These are phyloP conservation scores for Hippasteria phrygiana DNA, from an alignment of 53 echinoderm and acorn worm genomes.

Conservation along the genomic window DNA sequence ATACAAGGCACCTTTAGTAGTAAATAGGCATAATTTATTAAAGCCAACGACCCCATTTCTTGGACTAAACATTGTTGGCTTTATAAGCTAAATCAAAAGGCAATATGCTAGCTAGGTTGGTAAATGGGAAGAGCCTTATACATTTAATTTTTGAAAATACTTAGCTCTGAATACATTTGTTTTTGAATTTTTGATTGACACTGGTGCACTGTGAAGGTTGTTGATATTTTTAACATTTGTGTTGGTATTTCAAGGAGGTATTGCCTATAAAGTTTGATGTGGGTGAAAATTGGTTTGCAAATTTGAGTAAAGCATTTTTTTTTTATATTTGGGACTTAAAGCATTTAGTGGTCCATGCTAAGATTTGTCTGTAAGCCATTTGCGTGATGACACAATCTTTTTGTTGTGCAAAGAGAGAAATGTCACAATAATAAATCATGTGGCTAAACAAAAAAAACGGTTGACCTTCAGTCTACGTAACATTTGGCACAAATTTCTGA, in stretches of 20 bases:
- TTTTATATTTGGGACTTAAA: not conserved
- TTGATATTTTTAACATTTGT: not conserved
- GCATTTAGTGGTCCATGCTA: too few relatives aligned
- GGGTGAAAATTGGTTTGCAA: not conserved
- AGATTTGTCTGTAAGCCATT: too few relatives aligned
- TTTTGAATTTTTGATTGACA: not conserved
- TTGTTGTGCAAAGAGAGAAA: too few relatives aligned
- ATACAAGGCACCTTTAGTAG: not conserved
- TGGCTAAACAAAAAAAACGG: too few relatives aligned
- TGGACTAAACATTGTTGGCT: not conserved
- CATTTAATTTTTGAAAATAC: not conserved
- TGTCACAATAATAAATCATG: too few relatives aligned
- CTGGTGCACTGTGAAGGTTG: not conserved
- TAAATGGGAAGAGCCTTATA: not conserved
- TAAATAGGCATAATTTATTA: not conserved
- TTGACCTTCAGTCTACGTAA: too few relatives aligned
- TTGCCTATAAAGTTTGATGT: not conserved
- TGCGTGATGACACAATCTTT: too few relatives aligned
- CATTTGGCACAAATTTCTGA: too few relatives aligned
- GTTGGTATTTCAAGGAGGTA: not conserved
- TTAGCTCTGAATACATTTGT: not conserved
- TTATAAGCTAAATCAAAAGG: not conserved
- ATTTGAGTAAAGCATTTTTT: not conserved
- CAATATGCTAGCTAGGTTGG: not conserved
- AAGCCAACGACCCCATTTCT: not conserved